Conservation (phyloP, 2,797 vertebrate species). For the Characodon lateralis region DNA sequence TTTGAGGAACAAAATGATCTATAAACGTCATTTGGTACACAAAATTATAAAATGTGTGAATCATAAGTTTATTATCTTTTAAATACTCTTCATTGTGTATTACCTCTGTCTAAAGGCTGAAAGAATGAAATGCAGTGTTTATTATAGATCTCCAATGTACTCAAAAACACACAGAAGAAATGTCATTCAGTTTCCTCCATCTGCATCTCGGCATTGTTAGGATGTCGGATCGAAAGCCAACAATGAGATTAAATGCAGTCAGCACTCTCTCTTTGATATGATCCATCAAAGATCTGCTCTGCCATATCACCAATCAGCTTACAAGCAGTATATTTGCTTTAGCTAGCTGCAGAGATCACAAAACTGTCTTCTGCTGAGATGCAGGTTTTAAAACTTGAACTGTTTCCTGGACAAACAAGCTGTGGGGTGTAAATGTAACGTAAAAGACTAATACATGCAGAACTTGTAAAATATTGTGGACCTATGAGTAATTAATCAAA, state of each 20-base stretch:
- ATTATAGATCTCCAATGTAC: not conserved
- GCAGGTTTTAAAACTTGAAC: not conserved
- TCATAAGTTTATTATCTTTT: not conserved
- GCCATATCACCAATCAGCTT: conserved; percentile 22
- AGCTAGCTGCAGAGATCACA: conserved; percentile 37
- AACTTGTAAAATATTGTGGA: not conserved
- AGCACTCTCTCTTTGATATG: conserved; percentile 48
- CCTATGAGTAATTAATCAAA: no score
- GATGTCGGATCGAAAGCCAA: conserved; percentile 35
- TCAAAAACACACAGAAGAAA: conserved; percentile 4
- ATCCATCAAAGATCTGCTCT: conserved; percentile 50
- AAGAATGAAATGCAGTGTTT: not conserved
- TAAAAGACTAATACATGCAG: not conserved
- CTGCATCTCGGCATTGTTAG: conserved; percentile 30
- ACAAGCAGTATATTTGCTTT: conserved; percentile 20
- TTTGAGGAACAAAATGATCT: not conserved
- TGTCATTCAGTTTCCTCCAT: not conserved
- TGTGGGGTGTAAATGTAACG: not conserved
- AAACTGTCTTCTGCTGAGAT: not conserved
- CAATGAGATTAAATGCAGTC: conserved; percentile 28
- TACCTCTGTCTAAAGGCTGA: not conserved
- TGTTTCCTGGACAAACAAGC: conserved; percentile 23
- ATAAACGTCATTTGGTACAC: not conserved
- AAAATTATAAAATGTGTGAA: not conserved
- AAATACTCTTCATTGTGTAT: not conserved